A percentile compares a stretch with the other conserved stretches of the same genome.
These are phyloP conservation scores for Enteromius argenteus DNA, from an alignment of 2,797 vertebrate genomes.

Conservation along the genomic window DNA sequence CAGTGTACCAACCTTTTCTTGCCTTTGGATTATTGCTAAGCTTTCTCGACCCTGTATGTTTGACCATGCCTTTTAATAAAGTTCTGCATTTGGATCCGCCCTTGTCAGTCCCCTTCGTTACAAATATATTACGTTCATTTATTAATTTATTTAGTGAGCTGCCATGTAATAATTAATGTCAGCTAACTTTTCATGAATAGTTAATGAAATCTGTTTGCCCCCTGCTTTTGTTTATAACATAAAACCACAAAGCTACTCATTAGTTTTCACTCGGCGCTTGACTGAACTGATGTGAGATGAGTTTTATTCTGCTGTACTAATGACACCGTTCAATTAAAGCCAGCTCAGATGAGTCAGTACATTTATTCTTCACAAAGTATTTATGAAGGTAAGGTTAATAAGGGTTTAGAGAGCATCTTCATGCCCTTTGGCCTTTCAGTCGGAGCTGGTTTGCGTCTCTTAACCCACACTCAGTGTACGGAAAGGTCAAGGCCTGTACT, in stretches of 20 bases:
- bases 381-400: slow-evolving; percentile 19
- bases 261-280: background rate
- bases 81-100: too few relatives aligned
- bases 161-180: background rate
- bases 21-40: too few relatives aligned
- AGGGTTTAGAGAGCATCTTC: slow-evolving; percentile 40
- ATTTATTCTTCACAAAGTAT: slow-evolving; percentile 20
- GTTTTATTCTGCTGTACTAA: background rate
- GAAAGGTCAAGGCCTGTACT: slow-evolving; percentile 55
- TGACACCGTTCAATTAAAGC: slow-evolving; percentile 13
- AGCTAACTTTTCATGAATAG: background rate
- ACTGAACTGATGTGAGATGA: background rate
- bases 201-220: slow-evolving; percentile 7
- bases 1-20: too few relatives aligned
- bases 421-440: slow-evolving; percentile 47
- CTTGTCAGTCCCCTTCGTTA: too few relatives aligned
- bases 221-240: background rate
- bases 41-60: too few relatives aligned
- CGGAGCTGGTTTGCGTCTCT: background rate
- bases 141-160: background rate
- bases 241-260: background rate
- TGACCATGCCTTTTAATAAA: too few relatives aligned
- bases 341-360: slow-evolving; percentile 7
- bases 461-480: slow-evolving; percentile 38
- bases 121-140: background rate